phyloP scores from a whole-genome alignment of 2,113 vertebrate genomes.

The Dicaeum eximium region DNA sequence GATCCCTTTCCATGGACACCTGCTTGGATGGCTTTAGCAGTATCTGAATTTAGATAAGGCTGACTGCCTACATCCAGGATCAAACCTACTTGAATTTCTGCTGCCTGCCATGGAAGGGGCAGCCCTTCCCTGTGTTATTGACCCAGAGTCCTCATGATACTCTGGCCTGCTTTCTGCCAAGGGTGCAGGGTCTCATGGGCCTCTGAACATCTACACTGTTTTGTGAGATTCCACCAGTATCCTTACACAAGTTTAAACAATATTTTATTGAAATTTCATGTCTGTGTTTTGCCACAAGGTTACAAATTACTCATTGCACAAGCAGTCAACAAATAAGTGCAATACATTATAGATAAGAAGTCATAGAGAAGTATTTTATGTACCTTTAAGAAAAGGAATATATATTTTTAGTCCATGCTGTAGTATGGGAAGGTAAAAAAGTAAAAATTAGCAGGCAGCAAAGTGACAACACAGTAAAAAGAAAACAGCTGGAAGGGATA shows the following conservation, averaged over 20 bases:
- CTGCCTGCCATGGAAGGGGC: neutral
- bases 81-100: neutral
- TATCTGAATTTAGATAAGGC: neutral
- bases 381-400: neutral
- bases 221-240: neutral
- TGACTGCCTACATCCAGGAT: neutral
- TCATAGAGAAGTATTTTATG: neutral
- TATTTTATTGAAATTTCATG: conserved; percentile 11
- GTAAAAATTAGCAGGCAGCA: neutral
- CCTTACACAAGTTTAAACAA: neutral
- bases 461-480: neutral
- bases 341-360: neutral
- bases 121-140: fast-evolving
- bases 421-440: neutral
- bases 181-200: neutral
- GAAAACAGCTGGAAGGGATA: neutral
- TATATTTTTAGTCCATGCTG: neutral
- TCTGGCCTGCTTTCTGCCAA: neutral
- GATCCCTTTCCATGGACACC: neutral
- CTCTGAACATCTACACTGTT: neutral
- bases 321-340: neutral
- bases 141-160: neutral
- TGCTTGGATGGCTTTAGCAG: neutral
- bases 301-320: neutral
- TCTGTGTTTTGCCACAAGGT: neutral